Evolutionary conservation across 2,113 vertebrate species (phyloP).

Genomic region (Dasyurus viverrinus): DNA sequence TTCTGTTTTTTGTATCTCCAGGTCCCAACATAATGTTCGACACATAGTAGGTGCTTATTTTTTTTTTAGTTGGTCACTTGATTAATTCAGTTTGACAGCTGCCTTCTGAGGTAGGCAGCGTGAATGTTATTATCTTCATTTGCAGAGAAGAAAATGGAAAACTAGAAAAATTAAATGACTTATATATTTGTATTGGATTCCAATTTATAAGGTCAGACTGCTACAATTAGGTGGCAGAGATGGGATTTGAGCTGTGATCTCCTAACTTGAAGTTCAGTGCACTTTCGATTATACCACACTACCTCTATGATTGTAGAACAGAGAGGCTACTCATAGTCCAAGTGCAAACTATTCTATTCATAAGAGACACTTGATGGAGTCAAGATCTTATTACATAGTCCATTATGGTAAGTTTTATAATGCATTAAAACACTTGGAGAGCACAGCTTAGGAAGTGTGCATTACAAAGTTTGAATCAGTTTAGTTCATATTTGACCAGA

Average conservation of each 20-base stretch:
- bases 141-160: neutral
- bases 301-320: constrained; percentile 7
- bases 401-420: constrained; percentile 20
- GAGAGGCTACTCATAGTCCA: constrained; percentile 29
- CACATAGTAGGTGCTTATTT: neutral
- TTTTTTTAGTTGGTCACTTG: neutral
- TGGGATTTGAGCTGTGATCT: neutral
- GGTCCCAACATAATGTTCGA: neutral
- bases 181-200: neutral
- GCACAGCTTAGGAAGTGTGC: neutral
- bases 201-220: neutral
- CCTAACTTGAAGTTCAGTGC: neutral
- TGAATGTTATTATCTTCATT: neutral
- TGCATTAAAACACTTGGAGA: constrained; percentile 2
- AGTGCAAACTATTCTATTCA: constrained; percentile 18
- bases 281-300: neutral
- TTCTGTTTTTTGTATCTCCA: neutral
- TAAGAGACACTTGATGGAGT: constrained; percentile 12
- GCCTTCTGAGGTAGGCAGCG: neutral
- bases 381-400: neutral
- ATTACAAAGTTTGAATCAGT: neutral
- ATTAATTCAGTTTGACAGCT: neutral
- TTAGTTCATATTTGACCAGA: neutral
- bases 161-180: neutral
- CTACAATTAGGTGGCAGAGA: neutral